Evolutionary conservation across 1,140 invertebrate genomes (phyloP).

Genomic region (Philotrypesis tridentata): DNA sequence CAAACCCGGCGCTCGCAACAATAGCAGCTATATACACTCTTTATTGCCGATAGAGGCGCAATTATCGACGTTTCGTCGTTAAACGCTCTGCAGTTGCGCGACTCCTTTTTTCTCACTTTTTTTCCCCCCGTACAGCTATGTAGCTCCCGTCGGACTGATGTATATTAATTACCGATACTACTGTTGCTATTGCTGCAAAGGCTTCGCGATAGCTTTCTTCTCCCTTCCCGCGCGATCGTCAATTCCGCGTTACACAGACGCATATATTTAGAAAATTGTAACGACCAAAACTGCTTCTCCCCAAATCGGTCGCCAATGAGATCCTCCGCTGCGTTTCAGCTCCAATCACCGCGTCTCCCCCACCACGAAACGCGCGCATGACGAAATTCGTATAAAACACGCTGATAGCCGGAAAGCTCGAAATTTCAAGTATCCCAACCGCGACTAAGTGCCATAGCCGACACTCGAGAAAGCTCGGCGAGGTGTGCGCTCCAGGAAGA

Average conservation of each 20-base stretch:
- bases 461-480: slow-evolving; percentile 16
- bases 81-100: neutral
- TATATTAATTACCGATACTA: neutral
- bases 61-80: slow-evolving; percentile 23
- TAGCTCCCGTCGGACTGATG: neutral
- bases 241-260: too few species aligned
- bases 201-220: too few species aligned
- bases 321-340: too few species aligned
- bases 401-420: slow-evolving; percentile 27
- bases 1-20: neutral
- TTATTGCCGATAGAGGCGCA: slow-evolving; percentile 13
- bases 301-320: too few species aligned
- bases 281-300: too few species aligned
- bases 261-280: too few species aligned
- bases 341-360: too few species aligned
- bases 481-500: neutral
- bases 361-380: too few species aligned
- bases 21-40: neutral
- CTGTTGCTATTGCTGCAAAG: too few species aligned
- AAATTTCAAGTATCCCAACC: slow-evolving; percentile 43
- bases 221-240: too few species aligned
- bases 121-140: neutral
- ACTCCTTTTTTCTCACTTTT: neutral
- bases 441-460: slow-evolving; percentile 42
- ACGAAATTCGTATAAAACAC: slow-evolving; percentile 22